Conservation (phyloP, 1,140 invertebrate species). For the Bombus picipes region DNA sequence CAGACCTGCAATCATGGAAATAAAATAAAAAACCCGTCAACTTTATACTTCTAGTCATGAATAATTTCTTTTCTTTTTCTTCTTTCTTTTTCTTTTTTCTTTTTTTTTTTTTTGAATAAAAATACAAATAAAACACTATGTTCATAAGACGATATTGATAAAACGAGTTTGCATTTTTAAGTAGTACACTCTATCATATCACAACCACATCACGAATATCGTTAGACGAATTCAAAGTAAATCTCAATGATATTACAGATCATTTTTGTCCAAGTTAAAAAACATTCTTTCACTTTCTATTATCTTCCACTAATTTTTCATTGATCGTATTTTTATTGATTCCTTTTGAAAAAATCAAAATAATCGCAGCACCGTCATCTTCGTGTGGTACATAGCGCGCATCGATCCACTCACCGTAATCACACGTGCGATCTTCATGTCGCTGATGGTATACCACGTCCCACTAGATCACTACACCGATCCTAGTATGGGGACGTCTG, state of each 20-base stretch:
- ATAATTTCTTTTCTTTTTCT: neutral
- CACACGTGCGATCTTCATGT: constrained; percentile 65
- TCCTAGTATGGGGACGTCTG: constrained; percentile 38
- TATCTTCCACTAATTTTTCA: neutral
- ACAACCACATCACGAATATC: neutral
- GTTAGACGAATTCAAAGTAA: neutral
- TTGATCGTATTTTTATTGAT: neutral
- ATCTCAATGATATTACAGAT: neutral
- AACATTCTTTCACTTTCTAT: neutral
- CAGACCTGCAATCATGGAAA: constrained; percentile 42
- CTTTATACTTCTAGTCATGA: neutral
- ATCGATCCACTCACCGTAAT: constrained; percentile 61
- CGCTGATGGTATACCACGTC: constrained; percentile 45
- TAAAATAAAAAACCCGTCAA: neutral
- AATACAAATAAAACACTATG: neutral
- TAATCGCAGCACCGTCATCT: too few relatives aligned
- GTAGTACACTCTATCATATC: too few relatives aligned
- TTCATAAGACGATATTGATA: neutral
- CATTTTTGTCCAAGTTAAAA: neutral
- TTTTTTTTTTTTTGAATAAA: neutral
- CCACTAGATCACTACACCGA: constrained; percentile 56
- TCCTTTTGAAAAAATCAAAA: neutral
- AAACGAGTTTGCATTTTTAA: too few relatives aligned
- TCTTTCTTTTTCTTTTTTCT: too few relatives aligned
- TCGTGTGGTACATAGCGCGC: neutral